Base-by-base conservation (phyloP, 2,888 invertebrate species). In the Coenonympha glycerion region DNA sequence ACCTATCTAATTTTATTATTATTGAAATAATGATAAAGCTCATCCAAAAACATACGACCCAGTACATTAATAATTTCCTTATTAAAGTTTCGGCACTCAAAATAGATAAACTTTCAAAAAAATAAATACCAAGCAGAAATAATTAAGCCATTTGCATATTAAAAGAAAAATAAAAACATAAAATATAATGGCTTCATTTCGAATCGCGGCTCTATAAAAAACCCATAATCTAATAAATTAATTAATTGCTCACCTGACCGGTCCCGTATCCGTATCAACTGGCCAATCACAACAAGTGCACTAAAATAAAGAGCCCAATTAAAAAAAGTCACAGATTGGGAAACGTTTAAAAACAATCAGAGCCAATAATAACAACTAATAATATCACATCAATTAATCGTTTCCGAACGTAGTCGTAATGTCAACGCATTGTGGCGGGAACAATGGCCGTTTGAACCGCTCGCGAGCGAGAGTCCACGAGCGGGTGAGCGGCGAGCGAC, bases 381-480 rank as follows among this genome's bases (percentile, higher is more conserved):
- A 44, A 52, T 52, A 39, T 52, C 49, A 60, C 55, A 58, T 58
- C 62, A 64, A 64, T 66, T 64, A 62, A 55, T 59, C 60, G 66
- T 65, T 65, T 64, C 65, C 63, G 61, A 64, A 63, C 59, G 60
- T 54, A 60, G 61, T 65, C 59, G 60, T 54, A 60, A 61, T 65
- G 66, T 69, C 68, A 67, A 65, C 63, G 66, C 67, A 69, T 72
- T 69, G 65, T 70, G 69, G 75, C 74, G 75, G 69, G 74, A 72
- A 72, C 66, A 63, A 69, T 66, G 60, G 60, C 56, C 57, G 47
- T 45, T 59, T 61, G 59, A 60, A 63, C 56, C 59, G 62, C 53
- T 59, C 56, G 52, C 58, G 54, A 52, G 64, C 61, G 66, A 65
- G 64, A 65, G n/a, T 44, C 11, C 1, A 24, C 21, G 21, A 22